Evolutionary conservation across 2,113 vertebrate species (phyloP).

Genomic region (Thunnus maccoyii): DNA sequence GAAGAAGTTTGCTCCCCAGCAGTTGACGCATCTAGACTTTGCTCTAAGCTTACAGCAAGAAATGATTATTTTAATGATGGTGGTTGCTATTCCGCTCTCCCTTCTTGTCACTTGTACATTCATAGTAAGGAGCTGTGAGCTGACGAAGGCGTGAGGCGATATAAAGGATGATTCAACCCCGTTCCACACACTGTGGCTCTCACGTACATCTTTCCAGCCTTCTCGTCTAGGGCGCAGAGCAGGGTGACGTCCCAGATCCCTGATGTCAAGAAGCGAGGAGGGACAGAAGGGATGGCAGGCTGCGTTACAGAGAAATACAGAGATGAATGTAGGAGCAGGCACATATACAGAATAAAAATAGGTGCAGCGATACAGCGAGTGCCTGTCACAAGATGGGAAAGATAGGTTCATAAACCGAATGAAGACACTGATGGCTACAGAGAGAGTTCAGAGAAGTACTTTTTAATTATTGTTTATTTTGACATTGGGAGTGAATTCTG

Average conservation of each 20-base stretch:
- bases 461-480: slow-evolving; percentile 14
- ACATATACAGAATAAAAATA: slow-evolving; percentile 58
- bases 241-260: slow-evolving; percentile 88
- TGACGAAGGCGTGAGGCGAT: slow-evolving; percentile 5
- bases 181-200: slow-evolving; percentile 34
- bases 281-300: slow-evolving; percentile 77
- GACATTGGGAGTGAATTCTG: not conserved
- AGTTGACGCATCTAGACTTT: slow-evolving; percentile 11
- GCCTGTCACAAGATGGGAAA: slow-evolving; percentile 22
- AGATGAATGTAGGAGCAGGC: slow-evolving; percentile 27
- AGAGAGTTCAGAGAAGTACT: not conserved
- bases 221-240: slow-evolving; percentile 85
- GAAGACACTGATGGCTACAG: not conserved
- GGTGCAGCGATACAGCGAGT: slow-evolving; percentile 10
- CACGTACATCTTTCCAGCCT: slow-evolving; percentile 85
- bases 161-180: slow-evolving; percentile 14
- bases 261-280: slow-evolving; percentile 88
- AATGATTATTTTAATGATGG: slow-evolving; percentile 30
- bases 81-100: not conserved
- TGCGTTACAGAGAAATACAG: slow-evolving; percentile 61
- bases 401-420: slow-evolving; percentile 8
- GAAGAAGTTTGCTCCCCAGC: not conserved
- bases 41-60: slow-evolving; percentile 9
- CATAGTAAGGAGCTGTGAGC: not conserved
- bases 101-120: slow-evolving; percentile 15